These are phyloP conservation scores for Morpho deidamia DNA, from an alignment of 2,888 invertebrate genomes.

Conservation along the genomic window DNA sequence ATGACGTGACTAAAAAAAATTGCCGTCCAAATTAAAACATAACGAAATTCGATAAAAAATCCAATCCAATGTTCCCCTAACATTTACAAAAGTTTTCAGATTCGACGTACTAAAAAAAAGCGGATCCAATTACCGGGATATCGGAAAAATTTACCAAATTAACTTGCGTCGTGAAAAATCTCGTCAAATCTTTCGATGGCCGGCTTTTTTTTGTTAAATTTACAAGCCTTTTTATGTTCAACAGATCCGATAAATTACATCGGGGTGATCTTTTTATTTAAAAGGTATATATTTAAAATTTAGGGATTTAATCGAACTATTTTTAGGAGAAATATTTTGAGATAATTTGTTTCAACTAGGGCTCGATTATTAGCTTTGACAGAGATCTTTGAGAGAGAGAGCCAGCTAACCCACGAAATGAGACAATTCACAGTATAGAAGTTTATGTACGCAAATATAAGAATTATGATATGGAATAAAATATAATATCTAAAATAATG, in stretches of 20 bases:
- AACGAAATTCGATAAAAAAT: too few relatives aligned
- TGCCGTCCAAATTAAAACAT: not conserved
- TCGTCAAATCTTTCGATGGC: conserved; percentile 10
- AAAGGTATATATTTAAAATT: too few relatives aligned
- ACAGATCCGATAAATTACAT: not conserved
- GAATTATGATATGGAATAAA: too few relatives aligned
- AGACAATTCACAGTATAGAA: too few relatives aligned
- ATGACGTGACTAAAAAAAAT: not conserved
- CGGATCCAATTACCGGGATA: conserved; percentile 22
- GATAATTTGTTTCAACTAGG: too few relatives aligned
- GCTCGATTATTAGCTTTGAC: too few relatives aligned
- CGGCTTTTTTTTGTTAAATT: conserved; percentile 12
- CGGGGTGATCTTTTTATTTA: not conserved
- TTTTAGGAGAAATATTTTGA: too few relatives aligned
- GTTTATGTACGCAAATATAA: too few relatives aligned
- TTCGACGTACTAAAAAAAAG: conserved; percentile 13
- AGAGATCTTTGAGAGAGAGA: too few relatives aligned
- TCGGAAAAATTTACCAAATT: conserved; percentile 23
- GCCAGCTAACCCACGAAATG: too few relatives aligned
- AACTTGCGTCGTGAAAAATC: conserved; percentile 11
- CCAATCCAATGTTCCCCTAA: not conserved
- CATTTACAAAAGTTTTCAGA: conserved; percentile 4
- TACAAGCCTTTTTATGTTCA: conserved; percentile 16
- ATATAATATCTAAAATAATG: too few relatives aligned
- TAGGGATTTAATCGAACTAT: too few relatives aligned